Base-by-base conservation (phyloP, 2,888 invertebrate species). In the Drosophila pseudotakahashii region DNA sequence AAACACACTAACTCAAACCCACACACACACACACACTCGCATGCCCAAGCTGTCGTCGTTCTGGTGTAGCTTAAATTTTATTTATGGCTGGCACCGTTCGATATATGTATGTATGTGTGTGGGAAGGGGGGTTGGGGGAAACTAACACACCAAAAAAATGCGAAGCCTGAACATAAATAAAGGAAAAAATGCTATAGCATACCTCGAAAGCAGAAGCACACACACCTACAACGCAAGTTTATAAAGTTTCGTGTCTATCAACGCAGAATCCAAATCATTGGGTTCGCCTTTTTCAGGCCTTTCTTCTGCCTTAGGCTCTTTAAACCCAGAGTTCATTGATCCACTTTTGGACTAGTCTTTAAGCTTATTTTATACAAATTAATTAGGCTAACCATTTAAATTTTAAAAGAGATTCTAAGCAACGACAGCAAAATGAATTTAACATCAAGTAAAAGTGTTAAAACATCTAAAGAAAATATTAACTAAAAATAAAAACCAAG, bases 51-150 rank as follows among this genome's bases (percentile, higher is more conserved):
- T 74, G 73, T 77, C 70, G 81, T 78, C 77, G 77, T 81, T 79
- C 77, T 71, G 73, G 80, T 81, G 81, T 86, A 73, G 81, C 81
- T 86, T 81, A 84, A 84, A 84, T 84, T 84, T 84, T 84, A 84
- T 84, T 84, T 84, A 87, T 84, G 85, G 87, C 85, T 70, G 75
- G 72, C 77, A 82, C 73, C 67, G 82, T 71, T 73, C 61, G 54
- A 51, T 51, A 44, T 44, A 37, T 44, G 69, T 50, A 10, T 47
- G 45, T 45, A 14, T 59, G 58, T 50, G 32, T 53, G n/a, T n/a
- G n/a, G n/a, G n/a, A n/a, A n/a, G 32, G 61, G 62, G 60, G 54
- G 14, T 58, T 64, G 62, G 60, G 54, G 16, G 60, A 51, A 58
- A 45, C 77, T 53, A 81, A 75, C 80, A 74, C 74, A 72, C 80